These are phyloP conservation scores for Chionodraco myersi DNA, from an alignment of 2,113 vertebrate genomes.

Conservation along the genomic window DNA sequence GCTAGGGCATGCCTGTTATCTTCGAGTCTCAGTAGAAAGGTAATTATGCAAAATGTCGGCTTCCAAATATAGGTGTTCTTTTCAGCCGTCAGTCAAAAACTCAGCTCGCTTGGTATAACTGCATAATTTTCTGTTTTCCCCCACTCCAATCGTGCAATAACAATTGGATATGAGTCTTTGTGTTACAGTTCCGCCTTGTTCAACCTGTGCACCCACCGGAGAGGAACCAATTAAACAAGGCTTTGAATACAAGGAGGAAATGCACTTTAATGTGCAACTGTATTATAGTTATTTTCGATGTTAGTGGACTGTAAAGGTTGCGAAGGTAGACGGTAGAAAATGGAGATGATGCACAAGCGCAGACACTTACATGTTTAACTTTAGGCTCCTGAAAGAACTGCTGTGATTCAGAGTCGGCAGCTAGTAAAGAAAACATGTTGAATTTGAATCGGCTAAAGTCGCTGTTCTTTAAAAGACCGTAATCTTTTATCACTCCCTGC, in stretches of 20 bases:
- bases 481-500: constrained; percentile 13
- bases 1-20: constrained; percentile 62
- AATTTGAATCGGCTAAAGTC: constrained; percentile 20
- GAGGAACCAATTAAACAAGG: constrained; percentile 34
- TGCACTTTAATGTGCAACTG: not conserved
- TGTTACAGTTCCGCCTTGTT: constrained; percentile 17
- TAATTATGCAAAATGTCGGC: constrained; percentile 80
- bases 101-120: constrained; percentile 54
- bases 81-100: constrained; percentile 73
- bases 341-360: not conserved
- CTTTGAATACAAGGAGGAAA: not conserved
- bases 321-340: not conserved
- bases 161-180: constrained; percentile 49
- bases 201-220: constrained; percentile 20
- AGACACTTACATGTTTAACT: not conserved
- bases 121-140: constrained; percentile 49
- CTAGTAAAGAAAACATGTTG: not conserved
- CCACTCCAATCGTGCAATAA: constrained; percentile 42
- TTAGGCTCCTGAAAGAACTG: not conserved
- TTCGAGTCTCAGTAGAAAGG: constrained; percentile 65
- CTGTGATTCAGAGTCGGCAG: not conserved
- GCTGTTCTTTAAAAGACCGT: constrained; percentile 16
- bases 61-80: constrained; percentile 76
- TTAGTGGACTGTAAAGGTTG: not conserved
- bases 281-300: not conserved